Evolutionary conservation across 2,888 invertebrate genomes (phyloP), one percentile per base, ranked within the genome.

Genomic region (Catocala nupta): DNA sequence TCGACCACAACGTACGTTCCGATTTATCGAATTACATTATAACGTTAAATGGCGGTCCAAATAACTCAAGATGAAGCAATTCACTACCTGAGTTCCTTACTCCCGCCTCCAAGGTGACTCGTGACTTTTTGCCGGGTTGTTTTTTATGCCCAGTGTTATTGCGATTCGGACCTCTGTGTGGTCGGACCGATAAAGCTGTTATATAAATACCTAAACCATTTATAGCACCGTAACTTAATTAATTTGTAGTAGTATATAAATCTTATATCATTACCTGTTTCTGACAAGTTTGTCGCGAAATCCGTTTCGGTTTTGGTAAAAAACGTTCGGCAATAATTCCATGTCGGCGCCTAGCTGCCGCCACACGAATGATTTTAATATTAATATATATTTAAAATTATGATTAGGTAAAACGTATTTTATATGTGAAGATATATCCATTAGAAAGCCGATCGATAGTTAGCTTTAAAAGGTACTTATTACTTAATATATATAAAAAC

Each of bases 51-150:
- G 68, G 54, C 67, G 81, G 72, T 75, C 80, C 75, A 82, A 85
- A 88, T 87, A 86, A 82, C 82, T 88, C 84, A 85, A 88, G 90
- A 92, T 92, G 86, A 92, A 93, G 91, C 92, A 90, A 91, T 92
- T 87, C 85, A 90, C 92, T 93, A 93, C 94, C 93, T 94, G 93
- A 88, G 90, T 89, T 90, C 90, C 83, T 90, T 90, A 87, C 89
- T 85, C 90, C 86, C 85, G 82, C 83, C 83, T 83, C 83, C 90
- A 93, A 94, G 93, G 94, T 93, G 93, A 91, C 90, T 90, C 78
- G 79, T 62, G 77, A 84, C 83, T 93, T 93, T 93, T 94, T 92
- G 89, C 86, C 67, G 73, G 70, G 55, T 77, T 72, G 81, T 90
- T 92, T 93, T 91, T 90, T 89, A 84, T 83, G 72, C 68, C 83